Percentiles rank a stretch among this genome's conserved stretches.
Evolutionary conservation across 2,113 vertebrate genomes (phyloP).

Genomic region (Gymnobelideus leadbeateri): DNA sequence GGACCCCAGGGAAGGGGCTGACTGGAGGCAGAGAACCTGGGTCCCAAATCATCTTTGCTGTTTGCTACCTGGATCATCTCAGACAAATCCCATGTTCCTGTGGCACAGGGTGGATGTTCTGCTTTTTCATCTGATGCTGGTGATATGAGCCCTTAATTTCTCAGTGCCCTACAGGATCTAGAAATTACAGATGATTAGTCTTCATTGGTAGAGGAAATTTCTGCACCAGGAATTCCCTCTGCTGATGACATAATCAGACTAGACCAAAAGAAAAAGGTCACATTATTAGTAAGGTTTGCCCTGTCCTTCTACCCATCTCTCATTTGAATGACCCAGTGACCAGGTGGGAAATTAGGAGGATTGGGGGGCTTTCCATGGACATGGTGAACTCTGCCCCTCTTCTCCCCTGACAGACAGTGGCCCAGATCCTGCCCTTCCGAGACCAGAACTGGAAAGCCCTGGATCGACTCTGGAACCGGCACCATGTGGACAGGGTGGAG

Average conservation of each 20-base stretch:
- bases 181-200: not conserved
- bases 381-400: not conserved
- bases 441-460: conserved; percentile 89
- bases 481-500: conserved; percentile 94
- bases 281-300: not conserved
- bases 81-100: not conserved
- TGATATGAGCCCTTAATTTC: not conserved
- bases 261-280: not conserved
- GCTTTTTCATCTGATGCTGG: not conserved
- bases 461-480: conserved; percentile 93
- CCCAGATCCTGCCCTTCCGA: conserved; percentile 95
- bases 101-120: not conserved
- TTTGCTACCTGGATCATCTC: not conserved
- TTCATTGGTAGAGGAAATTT: not conserved
- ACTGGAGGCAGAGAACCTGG: not conserved
- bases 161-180: not conserved
- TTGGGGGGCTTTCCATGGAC: not conserved
- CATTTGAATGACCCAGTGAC: not conserved
- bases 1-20: not conserved
- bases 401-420: conserved; percentile 88
- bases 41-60: not conserved
- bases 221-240: not conserved
- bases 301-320: not conserved
- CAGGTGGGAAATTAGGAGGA: not conserved
- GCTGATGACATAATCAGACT: not conserved